These are phyloP conservation scores for Odobenus rosmarus DNA, from an alignment of 2,113 vertebrate species.

Conservation along the genomic window DNA sequence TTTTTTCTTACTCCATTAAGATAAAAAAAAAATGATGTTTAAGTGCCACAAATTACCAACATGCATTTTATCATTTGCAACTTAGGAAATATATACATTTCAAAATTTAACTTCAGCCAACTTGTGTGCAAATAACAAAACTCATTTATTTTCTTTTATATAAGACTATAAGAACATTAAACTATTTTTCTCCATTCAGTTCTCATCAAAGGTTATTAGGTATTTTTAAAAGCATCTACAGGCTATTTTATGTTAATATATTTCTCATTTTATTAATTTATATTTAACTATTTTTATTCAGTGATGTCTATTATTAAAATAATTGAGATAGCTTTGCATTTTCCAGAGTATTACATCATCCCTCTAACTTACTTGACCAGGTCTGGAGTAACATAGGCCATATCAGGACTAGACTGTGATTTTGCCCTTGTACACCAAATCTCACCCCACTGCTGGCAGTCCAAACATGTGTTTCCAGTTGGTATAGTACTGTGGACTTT, in stretches of 20 bases:
- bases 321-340: neutral
- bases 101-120: neutral
- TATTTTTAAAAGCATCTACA: neutral
- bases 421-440: neutral
- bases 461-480: neutral
- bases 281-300: neutral
- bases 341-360: neutral
- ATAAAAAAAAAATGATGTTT: neutral
- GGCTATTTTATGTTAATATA: neutral
- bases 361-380: neutral
- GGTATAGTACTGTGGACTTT: neutral
- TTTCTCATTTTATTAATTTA: neutral
- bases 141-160: neutral
- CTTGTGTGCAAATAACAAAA: neutral
- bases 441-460: neutral
- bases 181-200: neutral
- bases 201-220: neutral
- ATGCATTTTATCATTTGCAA: neutral
- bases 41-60: neutral
- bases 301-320: neutral
- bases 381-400: neutral
- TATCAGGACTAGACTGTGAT: neutral
- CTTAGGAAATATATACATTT: neutral
- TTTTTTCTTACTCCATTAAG: neutral
- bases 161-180: neutral